Evolutionary conservation across 2,797 vertebrate species (phyloP), one percentile per base, ranked within the genome.

Genomic region (Otolemur crassicaudatus): DNA sequence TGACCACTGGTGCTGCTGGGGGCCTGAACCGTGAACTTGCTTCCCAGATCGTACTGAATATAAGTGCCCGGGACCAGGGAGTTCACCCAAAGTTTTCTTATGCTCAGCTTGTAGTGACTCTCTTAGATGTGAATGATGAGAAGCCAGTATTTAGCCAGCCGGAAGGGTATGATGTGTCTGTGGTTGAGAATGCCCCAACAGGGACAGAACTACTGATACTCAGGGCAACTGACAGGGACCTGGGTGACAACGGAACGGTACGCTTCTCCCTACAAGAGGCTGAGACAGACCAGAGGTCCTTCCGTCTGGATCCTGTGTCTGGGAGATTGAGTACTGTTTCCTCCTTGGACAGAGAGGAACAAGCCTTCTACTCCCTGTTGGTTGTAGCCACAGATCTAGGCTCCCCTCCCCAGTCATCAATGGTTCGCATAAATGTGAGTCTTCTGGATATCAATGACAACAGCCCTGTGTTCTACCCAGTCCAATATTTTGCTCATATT

Each of bases 11-110:
- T 46, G 98, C 97, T 0, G 97, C 99, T 0, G 94, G 98, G 0
- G 72, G 98, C 87, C 97, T 99, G 94, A 99, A 99, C 97, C 98
- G 99, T n/a, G 99, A 99, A 98, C 98, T 98, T 7, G 99, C 99
- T 60, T 99, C 99, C 94, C 98, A 99, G 97, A 98, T 99, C 90
- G 99, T 99, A 80, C 99, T 99, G 76, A 99, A 99, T 96, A 98
- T 99, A 96, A 99, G 99, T 89, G 99, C 99, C 96, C 99, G 99
- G 81, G 99, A 99, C 98, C 99, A 99, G 98, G 99, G 99, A 1
- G 99, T 99, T 89, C 99, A 99, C 98, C 99, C 99, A 94, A 99
- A 99, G 94, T 98, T 99, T 63, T 99, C 99, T 25, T 99, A 99
- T 1, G 99, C 99, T 0, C 99, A 99, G 96, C 98, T 99, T 29